Conservation (phyloP, 2,113 vertebrate species). For the Probosciger aterrimus region DNA sequence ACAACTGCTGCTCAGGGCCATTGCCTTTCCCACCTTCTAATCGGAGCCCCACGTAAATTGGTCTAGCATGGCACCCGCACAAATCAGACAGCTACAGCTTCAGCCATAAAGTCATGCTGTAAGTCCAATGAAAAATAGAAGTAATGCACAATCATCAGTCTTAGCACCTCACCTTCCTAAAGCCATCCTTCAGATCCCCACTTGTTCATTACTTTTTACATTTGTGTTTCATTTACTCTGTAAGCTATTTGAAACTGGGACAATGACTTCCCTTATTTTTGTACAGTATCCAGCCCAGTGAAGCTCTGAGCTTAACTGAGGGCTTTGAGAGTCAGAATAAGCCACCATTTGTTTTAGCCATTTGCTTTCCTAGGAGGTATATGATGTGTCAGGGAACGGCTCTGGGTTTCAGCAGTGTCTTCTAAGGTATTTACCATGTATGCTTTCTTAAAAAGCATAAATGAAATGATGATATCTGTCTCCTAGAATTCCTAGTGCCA, state of each 20-base stretch:
- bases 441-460: not conserved
- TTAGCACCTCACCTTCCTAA: not conserved
- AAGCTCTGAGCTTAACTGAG: not conserved
- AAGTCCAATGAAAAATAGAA: not conserved
- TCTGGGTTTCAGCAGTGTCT: not conserved
- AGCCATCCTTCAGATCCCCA: not conserved
- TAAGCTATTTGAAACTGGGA: not conserved
- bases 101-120: not conserved
- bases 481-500: not conserved
- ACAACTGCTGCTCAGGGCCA: not conserved
- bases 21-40: not conserved
- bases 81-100: not conserved
- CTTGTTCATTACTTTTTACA: not conserved
- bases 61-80: not conserved
- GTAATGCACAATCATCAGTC: not conserved
- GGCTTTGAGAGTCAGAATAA: not conserved
- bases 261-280: not conserved
- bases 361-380: not conserved
- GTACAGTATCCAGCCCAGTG: not conserved
- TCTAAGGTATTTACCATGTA: not conserved
- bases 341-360: not conserved
- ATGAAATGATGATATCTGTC: not conserved
- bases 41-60: not conserved
- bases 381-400: not conserved
- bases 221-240: not conserved